phyloP scores from a whole-genome alignment of 2,888 invertebrate genomes.

The Archips xylosteana region DNA sequence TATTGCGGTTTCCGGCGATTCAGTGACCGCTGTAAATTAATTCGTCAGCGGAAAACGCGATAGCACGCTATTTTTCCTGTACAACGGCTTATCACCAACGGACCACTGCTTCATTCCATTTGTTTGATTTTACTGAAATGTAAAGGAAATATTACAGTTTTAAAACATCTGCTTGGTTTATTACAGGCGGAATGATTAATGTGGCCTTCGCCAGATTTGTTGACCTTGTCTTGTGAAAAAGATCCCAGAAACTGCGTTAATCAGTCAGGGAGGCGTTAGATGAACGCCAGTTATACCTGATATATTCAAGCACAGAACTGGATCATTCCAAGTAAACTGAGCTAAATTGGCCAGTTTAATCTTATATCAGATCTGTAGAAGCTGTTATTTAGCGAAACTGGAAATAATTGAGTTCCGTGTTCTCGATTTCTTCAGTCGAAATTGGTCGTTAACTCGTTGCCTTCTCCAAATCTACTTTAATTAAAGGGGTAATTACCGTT shows the following conservation, averaged over 20 bases:
- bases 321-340: slow-evolving; percentile 20
- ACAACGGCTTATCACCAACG: slow-evolving; percentile 33
- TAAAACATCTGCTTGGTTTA: not conserved
- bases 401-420: slow-evolving; percentile 19
- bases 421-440: slow-evolving; percentile 25
- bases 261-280: not conserved
- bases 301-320: slow-evolving; percentile 2
- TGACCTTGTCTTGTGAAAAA: not conserved
- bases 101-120: not conserved
- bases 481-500: slow-evolving; percentile 31
- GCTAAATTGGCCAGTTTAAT: slow-evolving; percentile 24
- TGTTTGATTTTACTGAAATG: not conserved
- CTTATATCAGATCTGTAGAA: slow-evolving; percentile 24
- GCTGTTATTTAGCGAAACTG: slow-evolving; percentile 25
- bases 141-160: not conserved
- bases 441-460: slow-evolving; percentile 28
- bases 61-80: slow-evolving; percentile 54
- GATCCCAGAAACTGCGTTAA: not conserved
- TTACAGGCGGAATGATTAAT: slow-evolving; percentile 4
- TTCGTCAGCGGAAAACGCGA: slow-evolving; percentile 57
- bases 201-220: not conserved
- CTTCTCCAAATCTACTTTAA: slow-evolving; percentile 35
- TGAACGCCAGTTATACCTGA: slow-evolving; percentile 16
- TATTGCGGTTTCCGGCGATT: slow-evolving; percentile 39
- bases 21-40: slow-evolving; percentile 55